Evolutionary conservation across 1,140 invertebrate genomes (phyloP).

Genomic region (Medauroidea extradentata): DNA sequence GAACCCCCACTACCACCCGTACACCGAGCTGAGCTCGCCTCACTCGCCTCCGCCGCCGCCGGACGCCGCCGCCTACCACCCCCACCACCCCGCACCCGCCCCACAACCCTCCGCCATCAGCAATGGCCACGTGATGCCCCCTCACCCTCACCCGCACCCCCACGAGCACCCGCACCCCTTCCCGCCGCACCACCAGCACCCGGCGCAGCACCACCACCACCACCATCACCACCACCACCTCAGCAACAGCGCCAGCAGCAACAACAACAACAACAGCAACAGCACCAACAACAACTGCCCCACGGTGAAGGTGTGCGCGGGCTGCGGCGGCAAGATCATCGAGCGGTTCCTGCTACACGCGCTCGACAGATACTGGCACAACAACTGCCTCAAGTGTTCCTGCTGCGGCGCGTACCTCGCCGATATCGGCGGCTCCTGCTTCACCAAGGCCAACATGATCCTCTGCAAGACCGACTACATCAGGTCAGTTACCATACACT

Average conservation of each 20-base stretch:
- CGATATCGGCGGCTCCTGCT: conserved; percentile 85
- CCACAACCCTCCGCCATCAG: conserved; percentile 37
- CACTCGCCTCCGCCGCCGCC: conserved; percentile 41
- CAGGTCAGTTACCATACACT: conserved; percentile 77
- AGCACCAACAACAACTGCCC: conserved; percentile 47
- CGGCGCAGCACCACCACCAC: conserved; percentile 39
- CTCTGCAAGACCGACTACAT: conserved; percentile 91
- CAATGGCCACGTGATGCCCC: conserved; percentile 30
- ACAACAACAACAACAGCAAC: conserved; percentile 18
- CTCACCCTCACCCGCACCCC: conserved; percentile 5
- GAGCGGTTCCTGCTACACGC: conserved; percentile 84
- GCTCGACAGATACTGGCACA: conserved; percentile 90
- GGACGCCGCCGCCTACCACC: conserved; percentile 25
- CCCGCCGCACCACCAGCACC: conserved; percentile 43
- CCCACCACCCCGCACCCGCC: conserved; percentile 27
- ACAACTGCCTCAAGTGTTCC: conserved; percentile 87
- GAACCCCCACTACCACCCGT: conserved; percentile 47
- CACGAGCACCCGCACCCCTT: conserved; percentile 43
- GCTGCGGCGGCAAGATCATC: conserved; percentile 70
- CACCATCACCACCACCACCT: conserved; percentile 20
- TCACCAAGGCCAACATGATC: conserved; percentile 86
- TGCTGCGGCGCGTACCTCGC: conserved; percentile 80
- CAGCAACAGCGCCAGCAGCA: conserved; percentile 9
- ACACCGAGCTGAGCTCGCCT: conserved; percentile 44
- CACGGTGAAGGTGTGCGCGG: conserved; percentile 51